Base-by-base conservation (phyloP, 2,113 vertebrate genomes). In the Amphiprion ocellaris region DNA sequence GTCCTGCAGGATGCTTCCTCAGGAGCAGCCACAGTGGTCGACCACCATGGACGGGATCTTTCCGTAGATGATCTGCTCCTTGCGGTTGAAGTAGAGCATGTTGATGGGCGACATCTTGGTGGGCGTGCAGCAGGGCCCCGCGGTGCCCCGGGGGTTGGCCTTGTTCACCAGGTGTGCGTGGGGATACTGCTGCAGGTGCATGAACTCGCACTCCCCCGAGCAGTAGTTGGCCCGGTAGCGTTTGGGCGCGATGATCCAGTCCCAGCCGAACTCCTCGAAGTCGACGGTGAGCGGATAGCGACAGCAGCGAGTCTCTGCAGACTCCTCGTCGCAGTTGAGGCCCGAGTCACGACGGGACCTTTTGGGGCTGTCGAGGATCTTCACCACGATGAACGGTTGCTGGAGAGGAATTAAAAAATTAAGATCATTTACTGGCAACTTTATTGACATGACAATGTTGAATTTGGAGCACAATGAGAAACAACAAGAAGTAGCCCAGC, bases 21-120 rank as follows among this genome's bases (percentile, higher is more conserved):
- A 99, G 52, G 97, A 99, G 91, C 98, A 99, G 75, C 98, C 98
- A 0, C 98, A 99, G 77, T 97, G 97, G 87, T 99, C 98, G 72
- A 99, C 98, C 78, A 99, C 98, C 98, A 99, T 99, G 80, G 97
- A 97, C 0, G 97, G 97, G 86, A 99, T 98, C 94, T 98, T 99
- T 68, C 98, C 98, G 0, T 99, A 99, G 90, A 99, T 99, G 74
- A 99, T 99, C 92, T 99, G 97, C 94, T 99, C 97, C 85, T 98
- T 98, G 92, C 95, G 95, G 28, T 99, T 99, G 94, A 99, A 99
- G 93, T 99, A 99, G 15, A 99, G 91, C 97, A 99, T 99, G 84
- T 99, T 99, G 91, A 99, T 99, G 77, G 98, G 96, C 2, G 98
- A 99, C 98, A 99, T 98, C 95, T 99, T 99, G 78, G 97, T 97